Evolutionary conservation across 1,140 invertebrate genomes (phyloP), one percentile per base, ranked within the genome.

Genomic region (Musca vetustissima): DNA sequence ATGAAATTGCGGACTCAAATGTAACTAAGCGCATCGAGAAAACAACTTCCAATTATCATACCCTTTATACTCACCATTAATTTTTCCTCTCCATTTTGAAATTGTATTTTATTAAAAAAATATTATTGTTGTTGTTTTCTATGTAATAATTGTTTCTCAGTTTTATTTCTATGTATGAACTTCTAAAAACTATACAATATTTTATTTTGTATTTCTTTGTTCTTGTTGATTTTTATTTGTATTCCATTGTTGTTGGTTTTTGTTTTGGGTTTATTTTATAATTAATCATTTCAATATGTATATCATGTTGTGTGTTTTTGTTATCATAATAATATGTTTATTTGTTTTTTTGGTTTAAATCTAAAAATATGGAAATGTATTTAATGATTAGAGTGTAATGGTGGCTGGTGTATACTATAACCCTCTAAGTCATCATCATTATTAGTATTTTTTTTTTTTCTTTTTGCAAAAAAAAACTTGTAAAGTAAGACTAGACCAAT

Each of bases 161-260:
- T 61, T 61, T 61, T 36, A 43, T 61, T 61, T 36, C 28, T 36
- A 61, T 61, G 57, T 61, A 61, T 61, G 57, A 61, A 61, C 57
- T 61, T 61, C 57, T 61, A 61, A 61, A 61, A 61, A 61, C 57
- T 61, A 61, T 61, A 61, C 57, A 61, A 61, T 61, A 61, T 61
- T 61, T 61, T 61, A n/a, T 36, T 61, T 17, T 61, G 57, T 61
- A 36, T 36, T 21, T 19, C 2, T 43, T 61, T 1, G 25, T 57
- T 55, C 32, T 43, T n/a, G 28, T 52, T 52, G 17, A 15, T 55
- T 59, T 14, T 52, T 57, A 59, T 57, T 28, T n/a, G n/a, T n/a
- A n/a, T n/a, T n/a, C n/a, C n/a, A n/a, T n/a, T n/a, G n/a, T n/a
- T n/a, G n/a, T 14, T 55, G 14, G 28, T 14, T 17, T 4, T 61